Base-by-base conservation (phyloP, 2,888 invertebrate genomes). In the Latrodectus hesperus region DNA sequence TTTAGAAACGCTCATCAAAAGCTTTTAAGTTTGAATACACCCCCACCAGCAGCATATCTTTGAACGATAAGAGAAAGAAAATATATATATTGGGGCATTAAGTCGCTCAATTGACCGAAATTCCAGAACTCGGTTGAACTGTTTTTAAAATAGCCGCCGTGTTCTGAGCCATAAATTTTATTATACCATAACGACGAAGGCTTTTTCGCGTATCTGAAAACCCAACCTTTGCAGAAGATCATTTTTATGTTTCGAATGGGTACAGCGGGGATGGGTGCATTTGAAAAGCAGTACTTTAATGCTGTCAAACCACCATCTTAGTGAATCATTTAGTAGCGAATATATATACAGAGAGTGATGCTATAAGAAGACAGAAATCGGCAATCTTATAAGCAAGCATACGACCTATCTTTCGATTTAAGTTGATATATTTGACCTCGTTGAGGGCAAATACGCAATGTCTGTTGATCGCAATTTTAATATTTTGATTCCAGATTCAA, bases 121-220 rank as follows among this genome's bases (percentile, higher is more conserved):
- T 71, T 76, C 67, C 77, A 77, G 53, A 73, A 51, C 17, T 53
- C 53, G 71, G 64, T 16, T 22, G n/a, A 53, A 72, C 67, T 12
- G 67, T 51, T 26, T 67, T 74, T 22, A 68, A 67, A 77, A 68
- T 49, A 53, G 52, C 17, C 53, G 16, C 16, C n/a, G 51, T 65
- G 77, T 84, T 84, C 77, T 84, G 84, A 67, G 17, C 64, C 77
- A 77, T 84, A 78, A 84, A 84, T 77, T 84, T 77, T 73, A 72
- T 73, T 80, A 80, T 65, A 60, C 38, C 55, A 38, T 70, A 60
- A 72, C 74, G 81, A 73, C 60, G n/a, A 60, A 60, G n/a, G 60
- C n/a, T 16, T 6, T 51, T 67, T 53, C 16, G 38, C 67, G 72
- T 80, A 74, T 67, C 81, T 72, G 72, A 51, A 77, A 77, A 75